Conservation (phyloP, 2,113 vertebrate genomes). For the Scartelaos histophorus region DNA sequence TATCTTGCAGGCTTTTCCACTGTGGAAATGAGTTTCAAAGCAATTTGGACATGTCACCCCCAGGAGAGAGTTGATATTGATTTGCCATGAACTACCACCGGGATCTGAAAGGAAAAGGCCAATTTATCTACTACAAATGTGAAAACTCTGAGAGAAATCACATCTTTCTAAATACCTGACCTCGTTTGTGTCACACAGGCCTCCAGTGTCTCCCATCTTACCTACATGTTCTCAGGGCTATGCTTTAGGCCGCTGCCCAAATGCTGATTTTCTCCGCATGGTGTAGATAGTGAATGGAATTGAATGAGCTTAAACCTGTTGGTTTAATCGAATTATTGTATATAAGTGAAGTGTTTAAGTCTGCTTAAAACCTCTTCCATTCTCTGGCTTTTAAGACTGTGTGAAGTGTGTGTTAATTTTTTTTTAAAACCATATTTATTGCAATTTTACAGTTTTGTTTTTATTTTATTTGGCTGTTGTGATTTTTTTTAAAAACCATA, state of each 20-base stretch:
- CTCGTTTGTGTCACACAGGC: conserved; percentile 69
- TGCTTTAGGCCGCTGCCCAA: conserved; percentile 54
- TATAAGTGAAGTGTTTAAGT: background rate
- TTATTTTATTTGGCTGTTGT: too few relatives aligned
- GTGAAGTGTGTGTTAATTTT: too few relatives aligned
- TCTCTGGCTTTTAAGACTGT: too few relatives aligned
- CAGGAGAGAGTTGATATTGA: conserved; percentile 74
- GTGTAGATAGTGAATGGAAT: background rate
- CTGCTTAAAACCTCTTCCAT: too few relatives aligned
- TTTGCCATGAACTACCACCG: conserved; percentile 69
- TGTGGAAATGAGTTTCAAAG: conserved; percentile 76
- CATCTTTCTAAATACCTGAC: conserved; percentile 76
- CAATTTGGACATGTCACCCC: conserved; percentile 76
- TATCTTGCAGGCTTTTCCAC: conserved; percentile 60
- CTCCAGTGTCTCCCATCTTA: conserved; percentile 53
- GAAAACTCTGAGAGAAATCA: conserved; percentile 70
- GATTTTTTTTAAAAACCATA: too few relatives aligned
- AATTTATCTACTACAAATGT: conserved; percentile 77
- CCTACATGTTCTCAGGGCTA: conserved; percentile 47
- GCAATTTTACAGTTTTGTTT: too few relatives aligned
- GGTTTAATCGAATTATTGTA: background rate
- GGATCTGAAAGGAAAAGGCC: conserved; percentile 67
- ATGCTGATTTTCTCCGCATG: conserved; percentile 53
- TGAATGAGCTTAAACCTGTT: background rate
- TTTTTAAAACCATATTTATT: too few relatives aligned